Base-by-base conservation (phyloP, 2,888 invertebrate genomes). In the Chloromyia formosa region DNA sequence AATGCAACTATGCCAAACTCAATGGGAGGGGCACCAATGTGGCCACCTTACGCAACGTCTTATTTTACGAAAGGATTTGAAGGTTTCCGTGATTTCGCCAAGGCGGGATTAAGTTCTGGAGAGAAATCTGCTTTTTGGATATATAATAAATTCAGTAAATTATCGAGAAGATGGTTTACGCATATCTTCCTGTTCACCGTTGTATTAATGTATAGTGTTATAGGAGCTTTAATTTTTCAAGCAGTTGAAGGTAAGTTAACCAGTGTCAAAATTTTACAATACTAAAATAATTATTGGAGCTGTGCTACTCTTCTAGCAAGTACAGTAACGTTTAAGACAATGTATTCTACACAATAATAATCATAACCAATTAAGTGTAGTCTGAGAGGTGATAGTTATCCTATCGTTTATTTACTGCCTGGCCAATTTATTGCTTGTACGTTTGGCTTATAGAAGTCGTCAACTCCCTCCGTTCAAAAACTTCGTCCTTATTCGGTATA, bases 111-210 rank as follows among this genome's bases (percentile, higher is more conserved):
- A 78, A 94, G 94, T 84, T 90, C 91, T 49, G 95, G 95, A 76
- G 95, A 95, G 84, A 94, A 93, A 83, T 89, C 90, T 76, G 93
- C 93, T 0, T 92, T 91, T 80, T 93, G 93, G 89, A 85, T 93
- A 77, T 94, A 94, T 82, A 91, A 91, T 78, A 94, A 92, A 86
- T 87, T 94, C 77, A 90, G 92, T 81, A 86, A 89, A 74, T 90
- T 91, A 87, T 95, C 94, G 1, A 91, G 90, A 81, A 90, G 89
- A 81, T 95, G 95, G 95, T 95, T 96, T 82, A 95, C 95, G 53
- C 95, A 96, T 85, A 90, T 94, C 77, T 95, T 95, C 84, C 88
- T 96, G 80, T 89, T 93, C 80, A 82, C 93, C 79, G 90, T 95
- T 79, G 89, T 96, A 76, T 86, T 91, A 73, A 84, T 91, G 73